Base-by-base conservation (phyloP, 2,113 vertebrate genomes). In the Forbesichthys papilliferus region DNA sequence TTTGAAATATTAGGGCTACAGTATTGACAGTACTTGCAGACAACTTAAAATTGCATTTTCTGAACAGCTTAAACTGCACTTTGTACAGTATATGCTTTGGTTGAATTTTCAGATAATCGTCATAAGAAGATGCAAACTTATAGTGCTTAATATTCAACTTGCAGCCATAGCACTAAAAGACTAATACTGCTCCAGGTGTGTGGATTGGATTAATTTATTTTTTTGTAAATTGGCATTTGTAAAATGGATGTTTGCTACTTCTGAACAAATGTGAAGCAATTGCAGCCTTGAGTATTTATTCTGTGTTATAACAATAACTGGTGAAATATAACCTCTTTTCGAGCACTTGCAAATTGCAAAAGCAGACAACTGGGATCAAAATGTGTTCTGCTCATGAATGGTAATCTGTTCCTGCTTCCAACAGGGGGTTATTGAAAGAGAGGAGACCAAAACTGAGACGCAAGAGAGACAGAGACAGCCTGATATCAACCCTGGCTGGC, bases 331-430 rank as follows among this genome's bases (percentile, higher is more conserved):
- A 36, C 11, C 16, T 71, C 20, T 14, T 8, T 57, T 10, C 47
- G 9, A 54, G 64, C 64, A 63, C 49, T 48, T n/a, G 12, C 36
- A 42, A 42, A 54, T 61, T 52, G 0, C 54, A 72, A 20, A 0
- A 1, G 80, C 27, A 75, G 73, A 80, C 76, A 81, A 81, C 59
- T 64, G 68, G 66, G 68, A 68, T 77, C 27, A 75, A 8, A 51
- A 68, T 72, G 20, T 79, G 79, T 67, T 49, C 72, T 67, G 72
- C 54, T 78, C 36, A 59, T 5, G 42, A 84, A 74, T 59, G 55
- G 75, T 55, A 74, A 76, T 69, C 67, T 78, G 64, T 65, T 3
- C 0, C 52, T 53, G 74, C 68, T 20, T 47, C 73, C 7, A 42
- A 42, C 36, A 42, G 48, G 66, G 59, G 60, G 64, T 61, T 13